Base-by-base conservation (phyloP, 2,888 invertebrate species). In the Lampropteryx suffumata region DNA sequence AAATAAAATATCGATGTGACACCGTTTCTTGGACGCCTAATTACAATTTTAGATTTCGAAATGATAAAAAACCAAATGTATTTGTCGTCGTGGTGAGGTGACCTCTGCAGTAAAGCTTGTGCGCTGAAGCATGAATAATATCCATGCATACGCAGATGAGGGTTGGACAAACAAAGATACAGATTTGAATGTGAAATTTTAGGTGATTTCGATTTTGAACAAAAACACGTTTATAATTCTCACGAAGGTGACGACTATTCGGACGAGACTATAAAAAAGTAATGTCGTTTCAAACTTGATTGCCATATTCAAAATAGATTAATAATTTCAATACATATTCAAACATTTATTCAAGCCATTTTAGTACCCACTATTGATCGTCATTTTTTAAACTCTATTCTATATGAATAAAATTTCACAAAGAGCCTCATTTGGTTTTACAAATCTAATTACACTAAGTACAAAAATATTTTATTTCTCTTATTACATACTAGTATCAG, bases 21-120 rank as follows among this genome's bases (percentile, higher is more conserved):
- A 88, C 88, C 88, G 87, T 87, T 88, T 86, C 77, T 82, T 69
- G 73, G 73, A 71, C 71, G 70, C 67, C 67, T 66, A 71, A 84
- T 88, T 85, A 86, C 88, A 88, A 81, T 89, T 24, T 84, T 77
- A 87, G 75, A 88, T 88, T 68, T 62, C 63, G 68, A 73, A 81
- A 86, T 84, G 73, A 81, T 80, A 84, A 81, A 84, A 83, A 84
- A 83, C 77, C 78, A 82, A 82, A 86, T 83, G 67, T 79, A 74
- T 80, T 79, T 76, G 76, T 79, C 80, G 83, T 81, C 75, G n/a
- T n/a, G n/a, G n/a, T 77, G 76, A 56, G 58, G 61, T 75, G 86
- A 86, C 87, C 87, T 84, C 86, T 76, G 42, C 30, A 26, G 79
- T 71, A 73, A 74, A 78, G 68, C 71, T 61, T 65, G 60, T 58